A percentile compares a stretch with the other conserved stretches of the same genome.
phyloP scores from a whole-genome alignment of 2,888 invertebrate genomes.

The Rhingia campestris region DNA sequence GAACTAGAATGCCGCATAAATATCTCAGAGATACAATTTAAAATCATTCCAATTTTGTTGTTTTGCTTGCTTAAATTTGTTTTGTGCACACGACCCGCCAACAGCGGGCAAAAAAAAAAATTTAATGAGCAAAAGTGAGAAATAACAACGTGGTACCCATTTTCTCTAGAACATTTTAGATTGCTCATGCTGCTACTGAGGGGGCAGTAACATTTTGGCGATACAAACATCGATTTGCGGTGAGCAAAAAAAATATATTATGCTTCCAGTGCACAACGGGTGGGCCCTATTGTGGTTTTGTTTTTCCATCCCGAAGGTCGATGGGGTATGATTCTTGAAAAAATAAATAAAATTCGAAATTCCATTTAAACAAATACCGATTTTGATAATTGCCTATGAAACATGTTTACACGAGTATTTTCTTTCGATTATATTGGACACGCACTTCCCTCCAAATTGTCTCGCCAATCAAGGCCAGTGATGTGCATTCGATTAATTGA shows the following conservation, averaged over 20 bases:
- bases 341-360: constrained; percentile 26
- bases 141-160: constrained; percentile 52
- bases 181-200: constrained; percentile 22
- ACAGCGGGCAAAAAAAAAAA: constrained; percentile 51
- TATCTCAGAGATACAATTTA: constrained; percentile 64
- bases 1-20: constrained; percentile 56
- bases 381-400: constrained; percentile 5
- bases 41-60: constrained; percentile 21
- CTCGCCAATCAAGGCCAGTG: neutral
- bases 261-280: constrained; percentile 19
- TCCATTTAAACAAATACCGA: neutral
- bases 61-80: constrained; percentile 50
- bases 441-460: neutral
- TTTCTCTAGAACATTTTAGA: constrained; percentile 59
- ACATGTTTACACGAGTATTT: constrained; percentile 2
- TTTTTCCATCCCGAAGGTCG: constrained; percentile 28
- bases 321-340: constrained; percentile 15
- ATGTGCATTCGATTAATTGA: constrained; percentile 62
- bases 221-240: constrained; percentile 36
- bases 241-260: neutral
- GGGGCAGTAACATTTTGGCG: constrained; percentile 9
- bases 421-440: neutral
- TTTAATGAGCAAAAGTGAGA: constrained; percentile 62
- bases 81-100: constrained; percentile 73
- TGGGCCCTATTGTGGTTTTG: constrained; percentile 22